These are phyloP conservation scores for Machaerirhynchus nigripectus DNA, from an alignment of 2,113 vertebrate species.

Conservation along the genomic window DNA sequence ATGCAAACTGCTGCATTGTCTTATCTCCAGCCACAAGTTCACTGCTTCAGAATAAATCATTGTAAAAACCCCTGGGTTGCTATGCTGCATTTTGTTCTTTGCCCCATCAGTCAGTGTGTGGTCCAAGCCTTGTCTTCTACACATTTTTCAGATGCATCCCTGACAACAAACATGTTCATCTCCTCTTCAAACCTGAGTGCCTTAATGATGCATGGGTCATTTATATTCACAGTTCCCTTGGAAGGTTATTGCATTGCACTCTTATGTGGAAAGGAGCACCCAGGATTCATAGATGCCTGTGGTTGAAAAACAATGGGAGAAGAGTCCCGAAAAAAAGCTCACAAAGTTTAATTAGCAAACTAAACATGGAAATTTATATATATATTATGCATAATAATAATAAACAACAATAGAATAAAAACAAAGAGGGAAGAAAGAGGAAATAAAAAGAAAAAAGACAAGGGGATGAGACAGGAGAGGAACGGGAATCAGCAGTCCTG, in stretches of 20 bases:
- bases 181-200: not conserved
- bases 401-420: not conserved
- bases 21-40: not conserved
- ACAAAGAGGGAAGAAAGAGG: not conserved
- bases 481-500: not conserved
- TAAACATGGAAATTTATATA: not conserved
- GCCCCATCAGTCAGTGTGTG: not conserved
- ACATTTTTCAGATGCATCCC: not conserved
- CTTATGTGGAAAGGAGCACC: not conserved
- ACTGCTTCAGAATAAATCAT: not conserved
- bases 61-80: not conserved
- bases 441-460: no score
- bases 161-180: not conserved
- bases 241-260: accelerated
- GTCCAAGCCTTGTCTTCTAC: not conserved
- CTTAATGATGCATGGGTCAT: not conserved
- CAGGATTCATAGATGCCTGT: not conserved
- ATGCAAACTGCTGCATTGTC: accelerated
- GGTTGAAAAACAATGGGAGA: not conserved
- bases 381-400: not conserved
- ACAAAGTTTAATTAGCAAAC: not conserved
- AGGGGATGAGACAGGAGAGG: not conserved
- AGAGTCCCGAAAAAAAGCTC: not conserved
- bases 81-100: not conserved
- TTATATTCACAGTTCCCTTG: not conserved